Conservation (phyloP, 2,113 vertebrate genomes). For the Pygoscelis antarcticus region DNA sequence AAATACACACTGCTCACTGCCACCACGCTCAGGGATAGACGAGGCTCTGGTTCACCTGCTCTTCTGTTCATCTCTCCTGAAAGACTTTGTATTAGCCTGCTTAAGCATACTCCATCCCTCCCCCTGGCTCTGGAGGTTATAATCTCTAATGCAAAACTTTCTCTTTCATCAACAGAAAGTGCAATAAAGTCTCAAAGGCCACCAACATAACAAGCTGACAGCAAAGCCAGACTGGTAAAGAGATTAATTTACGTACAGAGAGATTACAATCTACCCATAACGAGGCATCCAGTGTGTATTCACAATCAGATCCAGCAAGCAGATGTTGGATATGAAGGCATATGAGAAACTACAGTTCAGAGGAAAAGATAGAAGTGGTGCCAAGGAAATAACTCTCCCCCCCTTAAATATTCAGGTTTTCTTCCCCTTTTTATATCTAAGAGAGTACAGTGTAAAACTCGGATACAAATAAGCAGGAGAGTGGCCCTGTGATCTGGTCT, state of each 20-base stretch:
- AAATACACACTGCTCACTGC: neutral
- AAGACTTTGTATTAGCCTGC: neutral
- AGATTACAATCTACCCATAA: neutral
- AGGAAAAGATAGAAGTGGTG: neutral
- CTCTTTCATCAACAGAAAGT: neutral
- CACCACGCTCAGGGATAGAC: neutral
- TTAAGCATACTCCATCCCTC: neutral
- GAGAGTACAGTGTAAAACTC: neutral
- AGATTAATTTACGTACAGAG: neutral
- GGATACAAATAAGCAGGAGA: neutral
- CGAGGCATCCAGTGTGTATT: neutral
- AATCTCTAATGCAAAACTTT: neutral
- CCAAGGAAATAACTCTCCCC: neutral
- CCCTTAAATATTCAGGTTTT: neutral
- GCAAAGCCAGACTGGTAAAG: neutral
- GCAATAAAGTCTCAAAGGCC: neutral
- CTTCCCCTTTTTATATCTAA: neutral
- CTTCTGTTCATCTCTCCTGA: neutral
- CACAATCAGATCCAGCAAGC: conserved; percentile 9
- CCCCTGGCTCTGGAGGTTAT: neutral
- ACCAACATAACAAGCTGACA: conserved; percentile 18
- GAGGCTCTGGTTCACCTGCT: neutral
- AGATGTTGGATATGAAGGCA: neutral
- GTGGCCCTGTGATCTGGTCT: neutral
- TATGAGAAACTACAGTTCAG: neutral